Evolutionary conservation across 1,140 invertebrate species (phyloP).

Genomic region (Grapholita molesta): DNA sequence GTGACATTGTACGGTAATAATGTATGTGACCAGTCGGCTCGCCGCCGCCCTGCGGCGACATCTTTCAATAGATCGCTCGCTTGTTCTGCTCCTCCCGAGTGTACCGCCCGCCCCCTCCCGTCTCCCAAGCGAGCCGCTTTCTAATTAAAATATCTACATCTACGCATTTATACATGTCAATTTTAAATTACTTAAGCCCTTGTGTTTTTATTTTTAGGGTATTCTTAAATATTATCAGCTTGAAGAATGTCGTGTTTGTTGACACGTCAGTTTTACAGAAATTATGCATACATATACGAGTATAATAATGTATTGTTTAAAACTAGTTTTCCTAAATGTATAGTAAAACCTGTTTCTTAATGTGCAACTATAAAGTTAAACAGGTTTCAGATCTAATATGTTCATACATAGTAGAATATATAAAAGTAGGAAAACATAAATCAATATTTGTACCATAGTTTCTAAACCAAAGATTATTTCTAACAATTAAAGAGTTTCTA

Average conservation of each 20-base stretch:
- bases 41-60: slow-evolving; percentile 50
- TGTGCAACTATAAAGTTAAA: too few relatives aligned
- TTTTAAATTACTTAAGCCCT: slow-evolving; percentile 22
- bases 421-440: too few relatives aligned
- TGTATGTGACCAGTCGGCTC: slow-evolving; percentile 69
- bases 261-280: too few relatives aligned
- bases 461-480: too few relatives aligned
- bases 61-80: slow-evolving; percentile 60
- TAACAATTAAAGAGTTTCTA: too few relatives aligned
- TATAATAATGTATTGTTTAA: too few relatives aligned
- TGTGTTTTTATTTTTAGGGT: background rate
- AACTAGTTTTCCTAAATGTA: too few relatives aligned
- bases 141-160: slow-evolving; percentile 43
- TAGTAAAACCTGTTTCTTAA: too few relatives aligned
- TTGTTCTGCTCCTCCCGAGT: slow-evolving; percentile 29
- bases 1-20: slow-evolving; percentile 73
- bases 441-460: too few relatives aligned
- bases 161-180: slow-evolving; percentile 5
- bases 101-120: slow-evolving; percentile 19
- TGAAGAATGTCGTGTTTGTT: background rate
- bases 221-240: background rate
- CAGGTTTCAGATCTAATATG: too few relatives aligned
- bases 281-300: too few relatives aligned
- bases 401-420: too few relatives aligned
- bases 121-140: slow-evolving; percentile 28